Evolutionary conservation across 2,113 vertebrate species (phyloP), one percentile per base, ranked within the genome.

Genomic region (Procapra przewalskii): DNA sequence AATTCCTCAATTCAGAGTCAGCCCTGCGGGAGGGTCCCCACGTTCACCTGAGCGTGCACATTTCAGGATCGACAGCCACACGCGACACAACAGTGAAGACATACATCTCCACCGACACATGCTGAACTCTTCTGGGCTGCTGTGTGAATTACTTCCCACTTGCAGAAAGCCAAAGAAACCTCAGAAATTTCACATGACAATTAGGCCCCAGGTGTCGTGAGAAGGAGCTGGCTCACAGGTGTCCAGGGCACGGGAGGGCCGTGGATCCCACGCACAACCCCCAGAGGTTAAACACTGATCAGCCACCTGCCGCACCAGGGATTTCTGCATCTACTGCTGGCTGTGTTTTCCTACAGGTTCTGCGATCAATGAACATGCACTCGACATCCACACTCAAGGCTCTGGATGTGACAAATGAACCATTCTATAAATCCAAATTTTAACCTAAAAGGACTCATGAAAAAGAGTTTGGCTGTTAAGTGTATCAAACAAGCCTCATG

Each of bases 71-170:
- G 7, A 81, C 7, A 33, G 5, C 59, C 40, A 55, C 5, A 3
- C 0, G 17, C 0, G 8, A 67, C 80, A n/a, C 4, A 4, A 31
- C 12, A 16, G 9, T 43, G 60, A 17, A 71, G 16, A 48, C 0
- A 0, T 3, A 21, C 29, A 2, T 59, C 80, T n/a, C 52, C n/a
- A 79, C 48, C 57, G 6, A 6, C 27, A 31, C 21, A 45, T 0
- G 0, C 3, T 2, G 13, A 62, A 3, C 21, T 23, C 1, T 5
- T 40, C 43, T 12, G 16, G 59, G 82, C 29, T 3, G 1, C 33
- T 9, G 2, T 25, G 0, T 4, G 43, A 60, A 45, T n/a, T 2
- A 45, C 59, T 50, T 50, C 50, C 57, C 59, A 9, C 27, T 12
- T 27, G 40, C 48, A 25, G 5, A 12, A 80, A 77, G n/a, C 48